phyloP scores from a whole-genome alignment of 1,140 invertebrate genomes.

The Oryctes rhinoceros region DNA sequence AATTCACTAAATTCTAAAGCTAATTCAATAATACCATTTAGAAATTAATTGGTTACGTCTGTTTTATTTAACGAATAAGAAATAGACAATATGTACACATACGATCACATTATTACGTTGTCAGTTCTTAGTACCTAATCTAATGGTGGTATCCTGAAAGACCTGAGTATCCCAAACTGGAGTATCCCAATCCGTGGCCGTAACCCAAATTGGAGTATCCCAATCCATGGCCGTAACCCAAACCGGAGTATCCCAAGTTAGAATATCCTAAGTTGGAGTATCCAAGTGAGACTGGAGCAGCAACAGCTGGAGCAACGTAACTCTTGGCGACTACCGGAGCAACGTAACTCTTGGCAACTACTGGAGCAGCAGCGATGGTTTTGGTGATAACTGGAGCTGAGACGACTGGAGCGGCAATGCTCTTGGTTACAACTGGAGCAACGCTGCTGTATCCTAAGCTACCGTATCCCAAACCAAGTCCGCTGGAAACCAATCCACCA shows the following conservation, averaged over 20 bases:
- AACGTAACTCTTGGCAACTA: neutral
- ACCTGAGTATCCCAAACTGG: no score
- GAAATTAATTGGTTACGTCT: no score
- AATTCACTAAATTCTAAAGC: no score
- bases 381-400: neutral
- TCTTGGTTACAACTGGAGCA: conserved; percentile 28
- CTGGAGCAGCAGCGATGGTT: neutral
- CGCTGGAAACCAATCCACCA: neutral
- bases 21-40: no score
- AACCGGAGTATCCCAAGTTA: no score
- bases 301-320: neutral
- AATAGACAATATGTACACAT: no score
- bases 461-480: neutral
- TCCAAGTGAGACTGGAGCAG: neutral
- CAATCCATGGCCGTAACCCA: no score
- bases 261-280: neutral
- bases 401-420: neutral
- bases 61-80: no score
- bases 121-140: no score
- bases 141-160: no score
- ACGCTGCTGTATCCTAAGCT: conserved; percentile 2
- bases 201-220: neutral
- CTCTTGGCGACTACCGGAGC: neutral
- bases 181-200: neutral
- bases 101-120: no score